Percentiles rank a stretch among this genome's conserved stretches.
Evolutionary conservation across 2,113 vertebrate genomes (phyloP).

Genomic region (Aix galericulata): DNA sequence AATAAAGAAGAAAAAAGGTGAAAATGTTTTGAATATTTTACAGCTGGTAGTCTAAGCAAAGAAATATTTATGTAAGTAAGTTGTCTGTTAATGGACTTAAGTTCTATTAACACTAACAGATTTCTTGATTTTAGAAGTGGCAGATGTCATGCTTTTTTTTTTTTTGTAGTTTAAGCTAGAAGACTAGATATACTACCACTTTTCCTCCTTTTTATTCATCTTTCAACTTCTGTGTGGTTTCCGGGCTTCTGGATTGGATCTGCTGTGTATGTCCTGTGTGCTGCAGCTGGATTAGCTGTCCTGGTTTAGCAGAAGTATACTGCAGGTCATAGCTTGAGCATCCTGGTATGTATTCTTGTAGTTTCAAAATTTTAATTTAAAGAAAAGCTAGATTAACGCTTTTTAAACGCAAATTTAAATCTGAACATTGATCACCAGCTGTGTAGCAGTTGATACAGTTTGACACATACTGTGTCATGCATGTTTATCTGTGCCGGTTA

Average conservation of each 20-base stretch:
- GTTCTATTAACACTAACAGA: not conserved
- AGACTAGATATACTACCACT: not conserved
- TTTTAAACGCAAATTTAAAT: not conserved
- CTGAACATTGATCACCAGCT: not conserved
- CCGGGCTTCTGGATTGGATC: not conserved
- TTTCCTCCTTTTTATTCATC: not conserved
- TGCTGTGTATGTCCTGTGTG: not conserved
- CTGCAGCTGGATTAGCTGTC: not conserved
- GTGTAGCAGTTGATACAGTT: not conserved
- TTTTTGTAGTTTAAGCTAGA: not conserved
- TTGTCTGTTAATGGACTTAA: not conserved
- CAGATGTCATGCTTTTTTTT: not conserved
- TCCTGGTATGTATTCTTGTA: not conserved
- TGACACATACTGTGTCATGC: not conserved
- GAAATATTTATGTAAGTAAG: not conserved
- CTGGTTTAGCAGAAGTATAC: not conserved
- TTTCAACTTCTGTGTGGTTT: not conserved
- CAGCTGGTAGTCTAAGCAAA: not conserved
- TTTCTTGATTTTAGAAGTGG: not conserved
- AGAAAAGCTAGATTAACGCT: not conserved
- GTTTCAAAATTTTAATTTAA: not conserved
- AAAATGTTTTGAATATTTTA: not conserved
- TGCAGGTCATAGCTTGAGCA: not conserved
- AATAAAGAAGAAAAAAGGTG: not conserved
- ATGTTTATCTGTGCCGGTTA: not conserved